These are phyloP conservation scores for Hylyphantes graminicola DNA, from an alignment of 1,140 invertebrate species.

Conservation along the genomic window DNA sequence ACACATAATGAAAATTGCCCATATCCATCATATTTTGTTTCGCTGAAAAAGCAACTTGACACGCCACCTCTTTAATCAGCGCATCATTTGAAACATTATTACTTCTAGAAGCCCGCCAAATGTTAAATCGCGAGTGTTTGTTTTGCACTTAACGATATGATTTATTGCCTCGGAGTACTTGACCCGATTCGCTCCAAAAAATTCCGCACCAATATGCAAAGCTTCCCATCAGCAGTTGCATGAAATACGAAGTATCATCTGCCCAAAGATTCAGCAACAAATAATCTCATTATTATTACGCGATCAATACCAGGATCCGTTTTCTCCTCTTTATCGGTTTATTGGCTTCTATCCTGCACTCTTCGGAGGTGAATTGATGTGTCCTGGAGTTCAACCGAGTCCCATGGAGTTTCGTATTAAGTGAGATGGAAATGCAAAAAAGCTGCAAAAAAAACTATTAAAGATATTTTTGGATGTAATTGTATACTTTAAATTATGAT, in stretches of 20 bases:
- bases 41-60: too few relatives aligned
- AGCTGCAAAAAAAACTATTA: constrained; percentile 20
- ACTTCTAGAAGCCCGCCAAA: too few relatives aligned
- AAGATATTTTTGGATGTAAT: background rate
- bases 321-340: constrained; percentile 58
- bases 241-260: constrained; percentile 50
- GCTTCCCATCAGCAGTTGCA: constrained; percentile 25
- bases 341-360: constrained; percentile 40
- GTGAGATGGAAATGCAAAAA: background rate
- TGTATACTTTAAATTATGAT: too few relatives aligned
- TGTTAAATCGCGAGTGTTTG: too few relatives aligned
- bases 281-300: constrained; percentile 56
- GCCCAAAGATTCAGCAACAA: constrained; percentile 49
- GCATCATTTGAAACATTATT: too few relatives aligned
- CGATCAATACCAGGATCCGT: constrained; percentile 54
- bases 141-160: too few relatives aligned
- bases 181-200: background rate
- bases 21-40: too few relatives aligned
- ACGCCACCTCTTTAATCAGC: too few relatives aligned
- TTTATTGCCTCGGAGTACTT: background rate
- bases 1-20: too few relatives aligned
- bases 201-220: constrained; percentile 24
- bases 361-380: constrained; percentile 40
- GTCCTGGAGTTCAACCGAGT: constrained; percentile 31
- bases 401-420: constrained; percentile 27